Evolutionary conservation across 2,797 vertebrate genomes (phyloP).

Genomic region (Ictinia mississippiensis): DNA sequence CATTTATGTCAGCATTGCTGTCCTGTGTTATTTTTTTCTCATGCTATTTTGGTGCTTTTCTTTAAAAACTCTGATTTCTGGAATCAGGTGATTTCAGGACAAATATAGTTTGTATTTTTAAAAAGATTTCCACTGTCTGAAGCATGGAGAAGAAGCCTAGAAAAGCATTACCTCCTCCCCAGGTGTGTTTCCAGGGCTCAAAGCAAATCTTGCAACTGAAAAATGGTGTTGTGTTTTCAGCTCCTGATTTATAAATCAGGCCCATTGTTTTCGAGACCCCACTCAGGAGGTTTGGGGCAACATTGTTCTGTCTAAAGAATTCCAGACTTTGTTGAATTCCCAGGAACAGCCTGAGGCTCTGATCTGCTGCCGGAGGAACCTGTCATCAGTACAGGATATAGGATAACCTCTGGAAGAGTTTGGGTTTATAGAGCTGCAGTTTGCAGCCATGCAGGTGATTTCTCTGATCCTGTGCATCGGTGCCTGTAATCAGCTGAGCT

Average conservation of each 20-base stretch:
- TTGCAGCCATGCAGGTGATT: not conserved
- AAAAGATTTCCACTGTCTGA: not conserved
- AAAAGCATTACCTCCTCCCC: not conserved
- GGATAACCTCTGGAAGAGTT: not conserved
- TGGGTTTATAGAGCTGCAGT: not conserved
- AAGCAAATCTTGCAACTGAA: not conserved
- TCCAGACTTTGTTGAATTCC: not conserved
- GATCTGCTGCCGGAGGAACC: fast-evolving
- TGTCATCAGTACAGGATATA: not conserved
- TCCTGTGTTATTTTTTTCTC: not conserved
- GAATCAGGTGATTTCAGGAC: not conserved
- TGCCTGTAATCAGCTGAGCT: not conserved
- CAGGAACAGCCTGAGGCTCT: not conserved
- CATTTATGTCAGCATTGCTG: not conserved
- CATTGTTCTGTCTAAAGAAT: not conserved
- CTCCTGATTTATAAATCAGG: not conserved
- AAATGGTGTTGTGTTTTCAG: not conserved
- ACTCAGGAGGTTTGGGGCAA: not conserved
- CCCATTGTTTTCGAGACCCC: not conserved
- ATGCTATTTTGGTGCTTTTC: not conserved
- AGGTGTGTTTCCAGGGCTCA: not conserved
- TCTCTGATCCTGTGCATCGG: fast-evolving
- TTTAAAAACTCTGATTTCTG: not conserved
- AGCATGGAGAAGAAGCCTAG: not conserved
- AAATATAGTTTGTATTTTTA: not conserved